Evolutionary conservation across 2,888 invertebrate genomes (phyloP).

Genomic region (Pristionchus japonicus): DNA sequence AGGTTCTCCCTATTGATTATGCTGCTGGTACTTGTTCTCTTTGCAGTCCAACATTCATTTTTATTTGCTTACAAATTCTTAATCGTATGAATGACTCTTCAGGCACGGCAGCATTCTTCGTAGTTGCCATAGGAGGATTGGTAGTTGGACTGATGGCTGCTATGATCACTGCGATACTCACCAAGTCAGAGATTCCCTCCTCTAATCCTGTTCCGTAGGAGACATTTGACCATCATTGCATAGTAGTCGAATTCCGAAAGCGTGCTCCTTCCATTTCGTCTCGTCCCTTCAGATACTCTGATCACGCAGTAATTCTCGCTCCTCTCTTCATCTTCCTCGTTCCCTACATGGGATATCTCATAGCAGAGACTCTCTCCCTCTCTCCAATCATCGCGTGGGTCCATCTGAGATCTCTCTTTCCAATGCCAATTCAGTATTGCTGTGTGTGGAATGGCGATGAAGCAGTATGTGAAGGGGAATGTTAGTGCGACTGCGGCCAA

Average conservation of each 20-base stretch:
- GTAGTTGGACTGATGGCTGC: conserved; percentile 73
- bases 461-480: conserved; percentile 97
- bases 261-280: neutral
- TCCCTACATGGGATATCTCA: conserved; percentile 96
- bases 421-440: conserved; percentile 84
- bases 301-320: conserved; percentile 95
- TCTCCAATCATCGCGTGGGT: conserved; percentile 94
- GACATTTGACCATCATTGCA: too few relatives aligned
- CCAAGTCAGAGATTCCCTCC: conserved; percentile 63
- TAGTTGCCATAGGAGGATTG: conserved; percentile 71
- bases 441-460: conserved; percentile 97
- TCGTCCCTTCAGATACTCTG: conserved; percentile 83
- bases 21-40: neutral
- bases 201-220: too few relatives aligned
- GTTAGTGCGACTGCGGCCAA: conserved; percentile 97
- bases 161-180: conserved; percentile 64
- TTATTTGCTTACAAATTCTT: neutral
- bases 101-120: conserved; percentile 65
- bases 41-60: neutral
- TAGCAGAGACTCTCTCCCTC: conserved; percentile 98
- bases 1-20: neutral
- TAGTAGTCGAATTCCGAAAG: too few relatives aligned
- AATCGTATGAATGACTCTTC: too few relatives aligned
- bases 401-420: too few relatives aligned
- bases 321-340: conserved; percentile 98